Evolutionary conservation across 2,888 invertebrate genomes (phyloP), one percentile per base, ranked within the genome.

Genomic region (Drosophila gaucha): DNA sequence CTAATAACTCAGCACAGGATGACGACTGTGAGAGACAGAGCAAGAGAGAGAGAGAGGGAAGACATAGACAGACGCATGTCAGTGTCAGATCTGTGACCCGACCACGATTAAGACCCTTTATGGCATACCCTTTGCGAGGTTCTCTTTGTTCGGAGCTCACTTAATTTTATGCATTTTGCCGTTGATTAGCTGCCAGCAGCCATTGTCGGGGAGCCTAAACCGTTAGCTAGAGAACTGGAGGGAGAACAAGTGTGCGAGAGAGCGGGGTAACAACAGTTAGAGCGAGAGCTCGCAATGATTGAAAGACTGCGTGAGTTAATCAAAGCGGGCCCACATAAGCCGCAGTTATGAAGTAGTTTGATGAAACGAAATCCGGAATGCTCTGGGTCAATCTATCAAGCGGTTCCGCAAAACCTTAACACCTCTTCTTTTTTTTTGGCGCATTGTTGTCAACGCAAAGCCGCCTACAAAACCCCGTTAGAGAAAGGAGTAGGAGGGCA

Each of bases 151-250:
- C 47, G 52, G 31, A 60, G 60, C 65, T 71, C 88, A 82, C 86
- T 85, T 83, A 87, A 87, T 87, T 83, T 87, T 83, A 87, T 87
- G 88, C 82, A 79, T 86, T 82, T 83, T 74, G 75, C 68, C 56
- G 74, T 76, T 88, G 88, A 85, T 85, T 85, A 88, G 87, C 87
- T 88, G 87, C 78, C 87, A 79, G 69, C 66, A 56, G 55, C 36
- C 63, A 86, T 83, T 78, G 67, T 74, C 38, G 20, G 41, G 31
- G 35, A 57, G 56, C 56, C 63, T 56, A 60, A 76, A 65, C 88
- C 83, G 86, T 84, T 84, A 87, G 54, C 24, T 36, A 14, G 24
- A 22, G 26, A 36, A 9, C 18, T 24, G 31, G n/a, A n/a, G n/a
- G n/a, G n/a, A n/a, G n/a, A n/a, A n/a, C n/a, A n/a, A n/a, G 16